phyloP scores from a whole-genome alignment of 2,797 vertebrate species.

The Gobio occitaniae region DNA sequence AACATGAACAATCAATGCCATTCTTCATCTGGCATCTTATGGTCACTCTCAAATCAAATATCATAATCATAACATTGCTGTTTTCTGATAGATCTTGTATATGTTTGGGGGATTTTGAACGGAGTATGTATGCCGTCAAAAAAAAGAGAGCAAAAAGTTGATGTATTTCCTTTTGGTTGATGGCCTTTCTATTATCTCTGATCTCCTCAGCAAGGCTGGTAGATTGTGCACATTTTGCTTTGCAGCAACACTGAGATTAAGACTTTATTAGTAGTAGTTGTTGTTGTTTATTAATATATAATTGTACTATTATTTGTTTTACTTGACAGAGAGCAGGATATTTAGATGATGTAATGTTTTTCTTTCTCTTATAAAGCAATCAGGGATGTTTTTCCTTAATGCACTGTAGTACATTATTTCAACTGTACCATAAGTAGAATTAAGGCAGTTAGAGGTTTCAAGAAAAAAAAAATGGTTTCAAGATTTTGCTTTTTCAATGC shows the following conservation, averaged over 20 bases:
- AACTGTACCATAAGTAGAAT: constrained; percentile 65
- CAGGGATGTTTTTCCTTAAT: constrained; percentile 81
- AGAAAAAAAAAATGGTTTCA: constrained; percentile 55
- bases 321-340: constrained; percentile 59
- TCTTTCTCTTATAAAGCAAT: constrained; percentile 72
- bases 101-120: background rate
- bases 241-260: constrained; percentile 41
- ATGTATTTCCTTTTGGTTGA: constrained; percentile 13
- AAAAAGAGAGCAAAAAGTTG: background rate
- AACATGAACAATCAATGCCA: background rate
- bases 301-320: constrained; percentile 55
- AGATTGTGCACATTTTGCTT: constrained; percentile 31
- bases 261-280: constrained; percentile 37
- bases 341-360: constrained; percentile 56
- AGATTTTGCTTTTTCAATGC: constrained; percentile 72
- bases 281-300: constrained; percentile 36
- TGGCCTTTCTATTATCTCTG: constrained; percentile 18
- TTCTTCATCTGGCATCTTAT: background rate
- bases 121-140: background rate
- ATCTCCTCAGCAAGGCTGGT: constrained; percentile 32
- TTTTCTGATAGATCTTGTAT: background rate
- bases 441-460: constrained; percentile 59
- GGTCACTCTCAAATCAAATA: background rate
- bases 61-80: background rate
- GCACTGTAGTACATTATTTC: constrained; percentile 74